Evolutionary conservation across 2,888 invertebrate genomes (phyloP), one percentile per base, ranked within the genome.

Genomic region (Agapetus fuscipes): DNA sequence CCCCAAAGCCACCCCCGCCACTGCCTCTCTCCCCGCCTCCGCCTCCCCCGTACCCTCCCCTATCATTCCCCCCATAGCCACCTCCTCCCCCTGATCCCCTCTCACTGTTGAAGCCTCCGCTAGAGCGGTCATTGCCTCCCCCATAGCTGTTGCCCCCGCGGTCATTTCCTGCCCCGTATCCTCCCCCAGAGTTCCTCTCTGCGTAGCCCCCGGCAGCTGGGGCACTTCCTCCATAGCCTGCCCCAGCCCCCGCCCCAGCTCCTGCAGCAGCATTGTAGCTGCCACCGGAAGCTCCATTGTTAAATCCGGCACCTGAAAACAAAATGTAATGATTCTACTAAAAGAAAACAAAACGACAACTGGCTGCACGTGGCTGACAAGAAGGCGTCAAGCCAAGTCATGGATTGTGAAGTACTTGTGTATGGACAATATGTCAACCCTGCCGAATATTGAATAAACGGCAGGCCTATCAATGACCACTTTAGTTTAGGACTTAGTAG

Each of bases 1-100:
- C 40, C 2, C 43, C 41, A 3, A n/a, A n/a, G n/a, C 58, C 57
- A 56, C 73, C 71, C 59, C 73, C 73, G 62, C 72, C 71, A 60
- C 59, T 69, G 59, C 65, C 71, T 53, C 70, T 60, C 44, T 66
- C 57, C 43, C 71, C 54, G 51, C 68, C 66, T 48, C 66, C 62
- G 50, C 68, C 65, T 26, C 50, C 51, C 26, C 66, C 64, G 51
- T 61, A 64, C 44, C 66, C 63, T 20, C 53, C 51, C 17, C 56
- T 49, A 20, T 54, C 52, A n/a, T n/a, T n/a, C 28, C 70, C 63
- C 32, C 72, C 62, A 12, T 52, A 61, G 51, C 59, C 71, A 51
- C 57, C 66, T 38, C 65, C 56, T 15, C 61, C 60, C 49, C 63
- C 64, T 48, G 13, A 25, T 13, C 16, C 64, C 59, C 40, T 62